Evolutionary conservation across 2,888 invertebrate species (phyloP), one percentile per base, ranked within the genome.

Genomic region (Pandemis heparana): DNA sequence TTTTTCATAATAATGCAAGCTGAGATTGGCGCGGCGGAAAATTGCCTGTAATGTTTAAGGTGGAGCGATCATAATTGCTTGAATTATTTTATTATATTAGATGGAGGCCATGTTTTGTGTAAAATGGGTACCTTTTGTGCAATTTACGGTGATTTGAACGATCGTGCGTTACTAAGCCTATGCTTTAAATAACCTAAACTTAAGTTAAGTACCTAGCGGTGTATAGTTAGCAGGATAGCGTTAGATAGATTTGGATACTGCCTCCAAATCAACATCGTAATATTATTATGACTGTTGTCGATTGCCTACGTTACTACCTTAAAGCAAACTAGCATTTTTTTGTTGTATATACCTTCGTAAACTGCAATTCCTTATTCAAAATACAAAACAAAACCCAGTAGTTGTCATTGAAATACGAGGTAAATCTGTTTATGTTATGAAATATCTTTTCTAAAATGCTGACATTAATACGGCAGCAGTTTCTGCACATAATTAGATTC

Each of bases 61-160:
- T 75, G 72, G 66, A 77, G 64, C 70, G 75, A 65, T 74, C 75
- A 77, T 77, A 77, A 78, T 77, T 77, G 75, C 51, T 67, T 76
- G 69, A 75, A 78, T 77, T 77, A 76, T 72, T 71, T 77, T 77
- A 76, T 72, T 71, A 78, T 75, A 75, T 78, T 75, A 71, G 74
- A 64, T 68, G 71, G 61, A 65, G 68, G 70, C 23, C 70, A 71
- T 75, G 72, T 72, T 53, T 68, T 65, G 75, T 60, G 63, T 63
- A 39, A 77, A 77, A 76, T 77, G 75, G 76, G 67, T 71, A 74
- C 77, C 71, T 76, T 76, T 76, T 75, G 67, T 61, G 73, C 61
- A 77, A 77, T 76, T 77, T 77, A 70, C 75, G 62, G 75, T 73
- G 75, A 72, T 77, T 75, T 75, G 73, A 71, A 72, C 71, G 61